Conservation (phyloP, 2,113 vertebrate genomes). For the Perca schrenkii region DNA sequence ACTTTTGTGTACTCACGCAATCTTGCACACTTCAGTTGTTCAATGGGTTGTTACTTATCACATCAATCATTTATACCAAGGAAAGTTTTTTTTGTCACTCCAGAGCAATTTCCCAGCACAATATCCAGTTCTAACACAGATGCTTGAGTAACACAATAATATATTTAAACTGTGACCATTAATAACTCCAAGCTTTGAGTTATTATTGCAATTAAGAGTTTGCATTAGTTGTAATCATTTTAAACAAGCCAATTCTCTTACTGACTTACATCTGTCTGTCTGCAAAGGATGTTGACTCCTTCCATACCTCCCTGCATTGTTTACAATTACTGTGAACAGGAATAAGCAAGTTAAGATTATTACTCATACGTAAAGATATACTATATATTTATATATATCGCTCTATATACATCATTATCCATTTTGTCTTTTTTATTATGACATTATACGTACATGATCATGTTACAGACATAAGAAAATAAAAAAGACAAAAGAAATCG, state of each 20-base stretch:
- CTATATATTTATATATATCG: no score
- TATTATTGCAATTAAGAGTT: background rate
- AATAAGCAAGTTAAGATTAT: background rate
- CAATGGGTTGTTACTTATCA: background rate
- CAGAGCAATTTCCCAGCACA: slow-evolving; percentile 13
- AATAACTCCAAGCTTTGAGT: background rate
- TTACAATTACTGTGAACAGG: background rate
- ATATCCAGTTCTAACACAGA: background rate
- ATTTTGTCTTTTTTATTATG: background rate
- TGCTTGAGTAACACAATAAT: background rate
- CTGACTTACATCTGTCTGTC: background rate
- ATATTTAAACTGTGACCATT: slow-evolving; percentile 10
- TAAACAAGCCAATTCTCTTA: background rate
- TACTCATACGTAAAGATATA: no score
- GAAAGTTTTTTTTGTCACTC: slow-evolving; percentile 30
- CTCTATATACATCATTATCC: no score
- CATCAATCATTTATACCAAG: slow-evolving; percentile 32
- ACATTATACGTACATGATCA: background rate
- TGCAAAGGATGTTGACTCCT: background rate
- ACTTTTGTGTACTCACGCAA: slow-evolving; percentile 1
- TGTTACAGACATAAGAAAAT: background rate
- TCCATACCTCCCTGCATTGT: background rate
- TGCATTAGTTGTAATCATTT: background rate
- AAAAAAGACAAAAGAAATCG: no score
- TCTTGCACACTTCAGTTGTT: slow-evolving; percentile 15